Evolutionary conservation across 2,113 vertebrate genomes (phyloP).

Genomic region (Hippocampus comes): DNA sequence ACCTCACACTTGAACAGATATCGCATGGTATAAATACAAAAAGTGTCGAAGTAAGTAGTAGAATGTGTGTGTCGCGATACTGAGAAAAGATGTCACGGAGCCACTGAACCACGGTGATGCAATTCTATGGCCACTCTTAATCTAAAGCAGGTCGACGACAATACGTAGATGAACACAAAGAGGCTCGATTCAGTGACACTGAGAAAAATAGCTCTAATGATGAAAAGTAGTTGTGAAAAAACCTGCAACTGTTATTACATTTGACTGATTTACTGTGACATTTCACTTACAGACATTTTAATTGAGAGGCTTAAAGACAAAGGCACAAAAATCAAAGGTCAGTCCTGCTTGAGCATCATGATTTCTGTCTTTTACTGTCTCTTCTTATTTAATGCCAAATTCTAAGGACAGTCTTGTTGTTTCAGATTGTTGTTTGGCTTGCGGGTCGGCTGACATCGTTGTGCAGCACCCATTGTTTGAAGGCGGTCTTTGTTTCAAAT

Average conservation of each 20-base stretch:
- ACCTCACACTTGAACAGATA: too few relatives aligned
- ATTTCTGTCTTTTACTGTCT: not conserved
- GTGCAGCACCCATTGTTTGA: slow-evolving; percentile 87
- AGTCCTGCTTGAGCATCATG: not conserved
- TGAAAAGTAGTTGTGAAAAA: not conserved
- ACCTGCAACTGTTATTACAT: not conserved
- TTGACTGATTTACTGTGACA: not conserved
- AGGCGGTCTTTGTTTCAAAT: slow-evolving; percentile 85
- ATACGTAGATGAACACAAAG: too few relatives aligned
- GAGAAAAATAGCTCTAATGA: not conserved
- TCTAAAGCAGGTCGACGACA: too few relatives aligned
- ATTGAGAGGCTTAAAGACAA: slow-evolving; percentile 65
- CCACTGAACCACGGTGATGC: too few relatives aligned
- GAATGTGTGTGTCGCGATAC: too few relatives aligned
- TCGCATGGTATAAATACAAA: too few relatives aligned
- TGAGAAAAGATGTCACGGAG: too few relatives aligned
- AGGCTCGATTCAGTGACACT: too few relatives aligned
- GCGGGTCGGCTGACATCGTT: slow-evolving; percentile 72
- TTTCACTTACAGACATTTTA: slow-evolving; percentile 76
- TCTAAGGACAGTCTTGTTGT: slow-evolving; percentile 6
- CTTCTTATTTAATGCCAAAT: not conserved
- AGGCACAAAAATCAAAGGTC: slow-evolving; percentile 80
- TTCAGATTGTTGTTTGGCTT: slow-evolving; percentile 87
- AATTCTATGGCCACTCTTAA: too few relatives aligned
- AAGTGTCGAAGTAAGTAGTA: too few relatives aligned